phyloP scores from a whole-genome alignment of 1,140 invertebrate species.

The Polypedilum vanderplanki region DNA sequence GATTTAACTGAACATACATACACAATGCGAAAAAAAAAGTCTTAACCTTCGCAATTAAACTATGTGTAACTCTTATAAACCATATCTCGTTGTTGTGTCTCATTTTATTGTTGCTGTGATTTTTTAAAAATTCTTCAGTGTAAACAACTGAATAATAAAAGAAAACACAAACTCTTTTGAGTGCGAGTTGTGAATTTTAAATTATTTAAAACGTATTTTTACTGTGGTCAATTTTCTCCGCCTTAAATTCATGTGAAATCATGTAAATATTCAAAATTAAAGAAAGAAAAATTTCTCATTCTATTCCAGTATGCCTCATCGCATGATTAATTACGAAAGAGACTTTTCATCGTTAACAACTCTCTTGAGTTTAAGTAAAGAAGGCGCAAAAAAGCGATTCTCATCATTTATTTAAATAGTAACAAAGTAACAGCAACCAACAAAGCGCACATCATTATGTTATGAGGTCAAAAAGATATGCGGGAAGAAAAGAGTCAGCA shows the following conservation, averaged over 20 bases:
- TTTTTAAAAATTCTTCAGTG: too few species aligned
- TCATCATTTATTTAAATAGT: constrained; percentile 5
- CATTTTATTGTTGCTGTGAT: background rate
- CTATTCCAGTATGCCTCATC: too few species aligned
- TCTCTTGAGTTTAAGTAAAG: background rate
- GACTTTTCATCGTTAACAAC: too few species aligned
- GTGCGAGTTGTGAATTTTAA: too few species aligned
- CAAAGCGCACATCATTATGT: constrained; percentile 8
- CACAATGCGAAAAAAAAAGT: background rate
- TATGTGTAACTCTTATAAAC: background rate
- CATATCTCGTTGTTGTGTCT: constrained; percentile 4
- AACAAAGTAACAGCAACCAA: background rate
- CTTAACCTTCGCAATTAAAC: constrained; percentile 11
- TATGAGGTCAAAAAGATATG: background rate
- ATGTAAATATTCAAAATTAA: too few species aligned
- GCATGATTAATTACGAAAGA: too few species aligned
- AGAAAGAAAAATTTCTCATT: too few species aligned
- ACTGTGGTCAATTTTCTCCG: too few species aligned
- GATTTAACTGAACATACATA: background rate
- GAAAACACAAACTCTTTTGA: too few species aligned
- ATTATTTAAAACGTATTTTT: too few species aligned
- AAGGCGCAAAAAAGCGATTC: background rate
- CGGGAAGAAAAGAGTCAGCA: background rate
- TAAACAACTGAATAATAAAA: too few species aligned
- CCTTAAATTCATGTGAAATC: too few species aligned